Evolutionary conservation across 30 jellyfish, hydroid and myxozoan species (phyloP), one percentile per base, ranked within the genome.

Genomic region (Hydractinia echinata): DNA sequence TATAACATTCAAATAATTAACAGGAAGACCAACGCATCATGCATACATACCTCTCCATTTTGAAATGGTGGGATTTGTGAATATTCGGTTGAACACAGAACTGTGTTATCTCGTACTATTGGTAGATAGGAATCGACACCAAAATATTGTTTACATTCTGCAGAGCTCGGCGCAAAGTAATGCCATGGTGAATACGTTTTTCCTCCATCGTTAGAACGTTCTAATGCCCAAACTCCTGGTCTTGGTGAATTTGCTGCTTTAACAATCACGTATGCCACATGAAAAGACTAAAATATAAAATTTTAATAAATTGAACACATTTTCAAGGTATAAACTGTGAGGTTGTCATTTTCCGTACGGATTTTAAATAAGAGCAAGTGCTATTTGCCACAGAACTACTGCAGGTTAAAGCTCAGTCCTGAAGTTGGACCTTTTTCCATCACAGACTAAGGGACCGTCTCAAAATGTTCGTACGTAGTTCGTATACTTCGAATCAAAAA

Each of bases 201-300:
- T 6, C 98, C 98, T 18, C 90, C 94, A 83, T 91, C 98, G 49
- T 82, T 86, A 4, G 98, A 91, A 18, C 98, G 71, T 86, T 86
- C 86, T 5, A 91, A 90, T n/a, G 98, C 83, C 98, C 98, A 91
- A 58, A 91, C 94, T 11, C 98, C 98, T 30, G 98, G 98, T 79
- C 98, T 82, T 20, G 98, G 98, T 5, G 98, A 91, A 76, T 91
- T 91, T 0, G 96, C 98, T 18, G 98, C 91, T 79, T 91, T 91
- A 79, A 91, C 83, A 79, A 89, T 89, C 79, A 89, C 92, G 76
- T 89, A 89, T 8, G 97, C 97, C 56, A 89, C 93, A 73, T 89
- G 97, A 83, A 84, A 89, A 18, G 87, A 64, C 97, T 89, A 68
- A 44, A 76, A 73, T 53, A 70, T 5, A 54, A 54, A 30, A 30